Evolutionary conservation across 2,113 vertebrate species (phyloP).

Genomic region (Connochaetes taurinus): DNA sequence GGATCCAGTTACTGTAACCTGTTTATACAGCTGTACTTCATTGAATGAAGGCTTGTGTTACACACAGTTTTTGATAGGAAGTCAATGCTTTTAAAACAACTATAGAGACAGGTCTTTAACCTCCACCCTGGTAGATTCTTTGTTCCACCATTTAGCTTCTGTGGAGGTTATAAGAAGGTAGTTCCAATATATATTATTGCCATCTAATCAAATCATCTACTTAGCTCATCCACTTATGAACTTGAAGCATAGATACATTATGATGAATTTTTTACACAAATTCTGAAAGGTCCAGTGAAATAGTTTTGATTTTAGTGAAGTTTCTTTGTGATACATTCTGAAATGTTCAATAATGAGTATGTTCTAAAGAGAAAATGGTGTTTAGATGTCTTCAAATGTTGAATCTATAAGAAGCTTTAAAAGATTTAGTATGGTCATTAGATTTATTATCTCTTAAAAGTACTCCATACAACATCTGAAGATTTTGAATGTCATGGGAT

Average conservation of each 20-base stretch:
- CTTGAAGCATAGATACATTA: constrained; percentile 38
- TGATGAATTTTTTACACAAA: constrained; percentile 20
- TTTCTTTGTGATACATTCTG: neutral
- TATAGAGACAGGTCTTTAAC: constrained; percentile 81
- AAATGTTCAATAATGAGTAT: neutral
- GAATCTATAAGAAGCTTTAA: neutral
- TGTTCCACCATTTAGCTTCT: constrained; percentile 77
- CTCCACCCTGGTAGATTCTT: constrained; percentile 78
- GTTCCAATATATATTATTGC: constrained; percentile 63
- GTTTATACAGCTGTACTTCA: constrained; percentile 92
- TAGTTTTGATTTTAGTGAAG: neutral
- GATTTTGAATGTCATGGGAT: neutral
- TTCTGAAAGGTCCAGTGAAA: neutral
- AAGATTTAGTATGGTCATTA: neutral
- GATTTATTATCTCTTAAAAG: neutral
- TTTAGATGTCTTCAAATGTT: neutral
- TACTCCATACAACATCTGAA: neutral
- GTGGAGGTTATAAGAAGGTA: constrained; percentile 64
- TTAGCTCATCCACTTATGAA: constrained; percentile 63
- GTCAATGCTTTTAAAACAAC: constrained; percentile 86
- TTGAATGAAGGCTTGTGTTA: constrained; percentile 80
- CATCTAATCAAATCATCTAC: constrained; percentile 55
- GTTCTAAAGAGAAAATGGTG: neutral
- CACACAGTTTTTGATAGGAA: constrained; percentile 84
- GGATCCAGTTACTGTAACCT: constrained; percentile 78